phyloP scores from a whole-genome alignment of 2,113 vertebrate genomes.

The Sialia sialis region DNA sequence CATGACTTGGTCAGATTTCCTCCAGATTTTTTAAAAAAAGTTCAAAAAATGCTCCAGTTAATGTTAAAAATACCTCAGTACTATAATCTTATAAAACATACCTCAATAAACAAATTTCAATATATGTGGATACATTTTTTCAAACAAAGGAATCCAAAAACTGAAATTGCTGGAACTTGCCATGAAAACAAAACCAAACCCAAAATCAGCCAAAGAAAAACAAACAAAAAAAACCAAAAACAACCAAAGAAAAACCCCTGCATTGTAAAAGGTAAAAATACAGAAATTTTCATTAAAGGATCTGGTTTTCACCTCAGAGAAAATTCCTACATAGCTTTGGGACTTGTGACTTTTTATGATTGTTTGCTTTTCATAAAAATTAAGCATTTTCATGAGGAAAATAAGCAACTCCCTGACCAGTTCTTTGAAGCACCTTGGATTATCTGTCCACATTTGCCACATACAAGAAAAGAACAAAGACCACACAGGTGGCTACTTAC shows the following conservation, averaged over 20 bases:
- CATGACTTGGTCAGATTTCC: not conserved
- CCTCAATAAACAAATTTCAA: not conserved
- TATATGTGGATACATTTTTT: not conserved
- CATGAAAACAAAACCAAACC: not conserved
- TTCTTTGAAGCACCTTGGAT: not conserved
- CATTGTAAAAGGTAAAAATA: not conserved
- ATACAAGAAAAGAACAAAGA: not conserved
- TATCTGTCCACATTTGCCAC: not conserved
- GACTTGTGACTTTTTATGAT: not conserved
- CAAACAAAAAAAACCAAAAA: not conserved
- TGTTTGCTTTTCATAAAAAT: constrained; percentile 19
- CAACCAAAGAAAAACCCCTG: not conserved
- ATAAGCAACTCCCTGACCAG: not conserved
- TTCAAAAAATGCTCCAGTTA: not conserved
- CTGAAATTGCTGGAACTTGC: not conserved
- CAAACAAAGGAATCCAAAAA: not conserved
- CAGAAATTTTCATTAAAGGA: not conserved
- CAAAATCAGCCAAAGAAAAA: not conserved
- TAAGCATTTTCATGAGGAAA: not conserved
- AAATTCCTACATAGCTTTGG: not conserved
- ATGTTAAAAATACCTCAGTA: not conserved
- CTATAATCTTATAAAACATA: not conserved
- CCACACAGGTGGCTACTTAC: not conserved
- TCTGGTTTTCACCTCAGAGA: not conserved
- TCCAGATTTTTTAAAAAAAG: not conserved